phyloP scores from a whole-genome alignment of 1,140 invertebrate genomes.

The Odontomachus brunneus region DNA sequence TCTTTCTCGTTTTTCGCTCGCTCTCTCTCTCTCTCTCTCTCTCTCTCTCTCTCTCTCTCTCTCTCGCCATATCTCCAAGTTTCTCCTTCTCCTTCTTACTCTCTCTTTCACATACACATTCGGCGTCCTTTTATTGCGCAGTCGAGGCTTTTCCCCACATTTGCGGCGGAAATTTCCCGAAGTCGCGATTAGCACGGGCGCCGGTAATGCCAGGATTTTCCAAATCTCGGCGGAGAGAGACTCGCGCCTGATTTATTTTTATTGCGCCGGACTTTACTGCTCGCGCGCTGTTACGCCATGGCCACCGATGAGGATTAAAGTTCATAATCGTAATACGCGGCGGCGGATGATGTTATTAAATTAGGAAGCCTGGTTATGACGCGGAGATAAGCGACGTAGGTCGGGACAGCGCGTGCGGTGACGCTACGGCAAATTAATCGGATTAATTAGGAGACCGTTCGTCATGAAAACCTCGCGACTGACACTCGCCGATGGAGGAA shows the following conservation, averaged over 20 bases:
- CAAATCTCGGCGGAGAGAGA: slow-evolving; percentile 60
- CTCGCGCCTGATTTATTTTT: slow-evolving; percentile 69
- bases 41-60: no score
- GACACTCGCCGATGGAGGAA: neutral
- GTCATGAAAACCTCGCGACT: slow-evolving; percentile 8
- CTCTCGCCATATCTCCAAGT: neutral
- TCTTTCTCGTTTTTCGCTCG: neutral
- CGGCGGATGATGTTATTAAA: slow-evolving; percentile 54
- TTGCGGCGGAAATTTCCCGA: slow-evolving; percentile 68
- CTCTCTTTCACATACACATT: neutral
- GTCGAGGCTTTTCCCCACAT: slow-evolving; percentile 61
- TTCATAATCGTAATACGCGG: slow-evolving; percentile 50
- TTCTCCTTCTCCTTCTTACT: neutral
- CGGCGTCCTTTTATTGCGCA: slow-evolving; percentile 48
- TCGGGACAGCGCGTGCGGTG: neutral
- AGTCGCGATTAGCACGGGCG: slow-evolving; percentile 66
- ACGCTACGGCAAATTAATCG: slow-evolving; percentile 45
- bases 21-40: neutral
- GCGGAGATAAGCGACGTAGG: slow-evolving; percentile 43
- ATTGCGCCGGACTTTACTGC: slow-evolving; percentile 60
- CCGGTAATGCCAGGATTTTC: slow-evolving; percentile 55
- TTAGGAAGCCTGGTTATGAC: slow-evolving; percentile 43
- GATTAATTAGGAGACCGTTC: slow-evolving; percentile 48
- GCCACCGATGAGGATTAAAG: slow-evolving; percentile 52
- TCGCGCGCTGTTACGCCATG: slow-evolving; percentile 27